Evolutionary conservation across 2,888 invertebrate genomes (phyloP).

Genomic region (Drosophila lutescens): DNA sequence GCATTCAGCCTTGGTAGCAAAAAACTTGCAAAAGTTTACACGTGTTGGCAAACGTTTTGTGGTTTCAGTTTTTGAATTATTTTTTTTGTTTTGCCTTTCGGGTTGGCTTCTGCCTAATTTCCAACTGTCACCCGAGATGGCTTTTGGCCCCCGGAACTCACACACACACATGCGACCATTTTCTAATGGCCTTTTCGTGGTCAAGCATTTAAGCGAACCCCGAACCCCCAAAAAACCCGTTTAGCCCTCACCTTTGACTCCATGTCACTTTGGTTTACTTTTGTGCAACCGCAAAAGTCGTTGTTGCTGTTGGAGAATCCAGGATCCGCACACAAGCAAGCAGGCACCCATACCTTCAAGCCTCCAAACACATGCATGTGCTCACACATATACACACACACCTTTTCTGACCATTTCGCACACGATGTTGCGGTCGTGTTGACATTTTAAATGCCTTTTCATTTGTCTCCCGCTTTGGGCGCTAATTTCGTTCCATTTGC

Average conservation of each 20-base stretch:
- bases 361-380: slow-evolving; percentile 5
- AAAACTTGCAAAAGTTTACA: slow-evolving; percentile 59
- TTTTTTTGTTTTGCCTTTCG: slow-evolving; percentile 16
- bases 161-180: slow-evolving; percentile 50
- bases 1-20: slow-evolving; percentile 14
- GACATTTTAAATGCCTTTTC: slow-evolving; percentile 79
- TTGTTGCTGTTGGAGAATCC: slow-evolving; percentile 46
- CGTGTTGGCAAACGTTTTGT: slow-evolving; percentile 71
- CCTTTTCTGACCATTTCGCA: slow-evolving; percentile 76
- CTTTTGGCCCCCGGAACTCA: slow-evolving; percentile 41
- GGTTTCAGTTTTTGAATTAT: slow-evolving; percentile 51
- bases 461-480: slow-evolving; percentile 63
- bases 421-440: slow-evolving; percentile 78
- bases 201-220: slow-evolving; percentile 73
- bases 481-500: slow-evolving; percentile 74
- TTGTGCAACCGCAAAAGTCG: slow-evolving; percentile 74
- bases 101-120: slow-evolving; percentile 66
- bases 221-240: slow-evolving; percentile 50
- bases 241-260: slow-evolving; percentile 46
- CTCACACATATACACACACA: slow-evolving; percentile 41
- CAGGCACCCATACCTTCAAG: background rate
- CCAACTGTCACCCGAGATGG: slow-evolving; percentile 56
- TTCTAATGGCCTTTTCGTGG: slow-evolving; percentile 77
- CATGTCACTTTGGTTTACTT: slow-evolving; percentile 57
- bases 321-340: slow-evolving; percentile 27